Conservation (phyloP, 1,140 invertebrate genomes). For the Apolygus lucorum region DNA sequence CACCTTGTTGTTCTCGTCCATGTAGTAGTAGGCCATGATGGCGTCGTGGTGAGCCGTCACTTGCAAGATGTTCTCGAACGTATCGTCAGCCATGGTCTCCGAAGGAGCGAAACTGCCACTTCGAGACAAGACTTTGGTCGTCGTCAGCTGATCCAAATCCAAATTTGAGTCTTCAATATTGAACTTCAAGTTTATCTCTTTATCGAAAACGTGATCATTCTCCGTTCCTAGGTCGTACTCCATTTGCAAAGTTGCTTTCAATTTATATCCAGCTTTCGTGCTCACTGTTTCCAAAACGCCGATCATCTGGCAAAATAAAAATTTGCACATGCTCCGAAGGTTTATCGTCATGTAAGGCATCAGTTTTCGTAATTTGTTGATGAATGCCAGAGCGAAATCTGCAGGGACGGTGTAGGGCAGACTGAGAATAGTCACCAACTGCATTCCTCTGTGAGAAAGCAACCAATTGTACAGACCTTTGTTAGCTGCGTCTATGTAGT, state of each 20-base stretch:
- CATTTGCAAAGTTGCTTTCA: slow-evolving; percentile 54
- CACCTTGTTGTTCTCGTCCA: slow-evolving; percentile 74
- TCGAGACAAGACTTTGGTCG: slow-evolving; percentile 21
- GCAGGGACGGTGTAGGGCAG: slow-evolving; percentile 76
- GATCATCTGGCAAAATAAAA: slow-evolving; percentile 47
- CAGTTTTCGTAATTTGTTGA: slow-evolving; percentile 52
- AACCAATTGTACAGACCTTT: slow-evolving; percentile 83
- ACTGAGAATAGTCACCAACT: slow-evolving; percentile 65
- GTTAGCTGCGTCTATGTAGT: slow-evolving; percentile 83
- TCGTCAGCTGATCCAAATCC: neutral
- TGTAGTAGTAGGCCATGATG: slow-evolving; percentile 82
- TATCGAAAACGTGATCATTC: slow-evolving; percentile 21
- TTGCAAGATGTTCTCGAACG: slow-evolving; percentile 77
- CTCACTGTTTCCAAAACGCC: slow-evolving; percentile 33
- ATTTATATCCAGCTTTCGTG: slow-evolving; percentile 44
- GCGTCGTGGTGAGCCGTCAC: slow-evolving; percentile 73
- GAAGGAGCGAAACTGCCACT: slow-evolving; percentile 26
- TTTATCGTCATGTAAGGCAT: slow-evolving; percentile 23
- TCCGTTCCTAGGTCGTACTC: slow-evolving; percentile 53
- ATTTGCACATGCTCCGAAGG: slow-evolving; percentile 43
- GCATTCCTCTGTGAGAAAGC: slow-evolving; percentile 70
- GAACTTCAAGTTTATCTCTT: slow-evolving; percentile 46
- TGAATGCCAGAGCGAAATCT: slow-evolving; percentile 73
- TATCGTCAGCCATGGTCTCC: slow-evolving; percentile 47
- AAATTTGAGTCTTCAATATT: slow-evolving; percentile 45